phyloP scores from a whole-genome alignment of 1,140 invertebrate genomes.

The Drosophila tani region DNA sequence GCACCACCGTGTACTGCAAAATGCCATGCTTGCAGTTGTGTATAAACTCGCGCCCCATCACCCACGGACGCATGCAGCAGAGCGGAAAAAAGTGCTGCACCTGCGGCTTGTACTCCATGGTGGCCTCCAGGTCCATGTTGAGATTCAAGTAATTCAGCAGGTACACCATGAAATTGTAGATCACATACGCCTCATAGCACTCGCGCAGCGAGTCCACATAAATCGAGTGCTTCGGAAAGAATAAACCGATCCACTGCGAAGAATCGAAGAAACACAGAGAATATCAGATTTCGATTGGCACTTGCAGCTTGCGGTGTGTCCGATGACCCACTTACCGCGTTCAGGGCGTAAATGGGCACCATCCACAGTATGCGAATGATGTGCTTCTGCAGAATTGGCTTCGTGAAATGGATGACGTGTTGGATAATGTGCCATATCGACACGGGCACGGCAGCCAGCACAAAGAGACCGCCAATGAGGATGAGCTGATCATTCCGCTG shows the following conservation, averaged over 20 bases:
- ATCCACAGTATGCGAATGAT: slow-evolving; percentile 99
- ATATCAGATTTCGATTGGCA: slow-evolving; percentile 43
- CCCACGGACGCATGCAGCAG: slow-evolving; percentile 93
- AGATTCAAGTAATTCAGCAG: slow-evolving; percentile 95
- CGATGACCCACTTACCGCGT: slow-evolving; percentile 90
- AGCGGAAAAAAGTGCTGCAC: slow-evolving; percentile 94
- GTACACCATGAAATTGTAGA: slow-evolving; percentile 99
- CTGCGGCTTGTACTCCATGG: slow-evolving; percentile 93
- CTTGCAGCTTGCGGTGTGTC: slow-evolving; percentile 13
- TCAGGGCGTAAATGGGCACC: slow-evolving; percentile 98
- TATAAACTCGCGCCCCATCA: slow-evolving; percentile 96
- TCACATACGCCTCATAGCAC: slow-evolving; percentile 98
- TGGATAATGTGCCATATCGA: slow-evolving; percentile 97
- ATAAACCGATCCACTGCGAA: slow-evolving; percentile 91
- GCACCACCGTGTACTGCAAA: slow-evolving; percentile 95
- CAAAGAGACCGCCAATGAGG: slow-evolving; percentile 95
- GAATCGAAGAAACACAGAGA: slow-evolving; percentile 16
- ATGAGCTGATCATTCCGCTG: slow-evolving; percentile 91
- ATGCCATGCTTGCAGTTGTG: slow-evolving; percentile 98
- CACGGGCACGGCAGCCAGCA: slow-evolving; percentile 95
- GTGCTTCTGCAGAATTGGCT: slow-evolving; percentile 96
- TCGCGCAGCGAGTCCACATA: slow-evolving; percentile 96
- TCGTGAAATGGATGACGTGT: slow-evolving; percentile 97
- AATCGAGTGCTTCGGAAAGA: slow-evolving; percentile 93
- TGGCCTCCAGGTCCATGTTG: slow-evolving; percentile 92